Percentiles rank a stretch among this genome's conserved stretches.
These are phyloP conservation scores for Entosphenus tridentatus DNA, from an alignment of 2,113 vertebrate genomes.

Conservation along the genomic window DNA sequence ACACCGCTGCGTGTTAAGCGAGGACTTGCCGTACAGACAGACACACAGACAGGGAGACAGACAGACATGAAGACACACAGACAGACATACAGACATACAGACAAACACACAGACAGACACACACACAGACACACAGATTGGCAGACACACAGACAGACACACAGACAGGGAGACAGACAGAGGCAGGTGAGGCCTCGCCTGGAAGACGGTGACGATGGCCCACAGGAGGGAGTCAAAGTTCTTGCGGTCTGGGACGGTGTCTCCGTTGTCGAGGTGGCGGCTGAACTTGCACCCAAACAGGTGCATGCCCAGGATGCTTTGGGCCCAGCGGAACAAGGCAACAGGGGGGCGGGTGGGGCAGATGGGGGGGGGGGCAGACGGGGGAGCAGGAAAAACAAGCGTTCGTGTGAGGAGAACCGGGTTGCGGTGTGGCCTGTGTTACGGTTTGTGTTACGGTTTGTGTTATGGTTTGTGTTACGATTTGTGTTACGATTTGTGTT, in stretches of 20 bases:
- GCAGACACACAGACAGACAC: neutral
- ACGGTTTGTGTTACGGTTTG: too few species aligned
- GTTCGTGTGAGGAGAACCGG: too few species aligned
- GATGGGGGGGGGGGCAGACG: too few species aligned
- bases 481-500: too few species aligned
- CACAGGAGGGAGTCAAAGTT: constrained; percentile 92
- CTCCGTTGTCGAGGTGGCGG: constrained; percentile 61
- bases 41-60: neutral
- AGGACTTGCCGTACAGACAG: too few species aligned
- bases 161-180: neutral
- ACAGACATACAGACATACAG: neutral
- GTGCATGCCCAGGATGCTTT: constrained; percentile 89
- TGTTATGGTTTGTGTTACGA: too few species aligned
- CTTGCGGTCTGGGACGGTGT: constrained; percentile 78
- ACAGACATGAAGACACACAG: neutral
- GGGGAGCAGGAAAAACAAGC: too few species aligned
- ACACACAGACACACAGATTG: neutral
- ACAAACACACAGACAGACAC: neutral
- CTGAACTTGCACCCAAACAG: constrained; percentile 98
- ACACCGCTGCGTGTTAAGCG: too few species aligned
- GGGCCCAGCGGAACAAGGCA: constrained; percentile 4
- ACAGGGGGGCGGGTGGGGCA: too few species aligned
- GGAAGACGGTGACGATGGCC: constrained; percentile 91
- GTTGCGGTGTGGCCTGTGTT: too few species aligned
- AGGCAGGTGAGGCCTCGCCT: constrained; percentile 29